Evolutionary conservation across 2,797 vertebrate species (phyloP).

Genomic region (Enteromius radiatus): DNA sequence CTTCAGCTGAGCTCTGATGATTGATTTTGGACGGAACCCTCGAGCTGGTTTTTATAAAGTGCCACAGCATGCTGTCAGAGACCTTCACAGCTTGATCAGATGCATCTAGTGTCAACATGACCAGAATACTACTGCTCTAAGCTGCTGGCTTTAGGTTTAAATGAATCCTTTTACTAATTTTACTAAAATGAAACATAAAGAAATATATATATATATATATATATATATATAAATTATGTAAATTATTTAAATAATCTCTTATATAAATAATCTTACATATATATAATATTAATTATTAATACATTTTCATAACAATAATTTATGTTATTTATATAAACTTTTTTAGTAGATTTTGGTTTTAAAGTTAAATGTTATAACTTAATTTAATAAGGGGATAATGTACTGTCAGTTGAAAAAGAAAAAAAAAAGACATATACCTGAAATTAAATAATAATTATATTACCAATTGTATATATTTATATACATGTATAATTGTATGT

Average conservation of each 20-base stretch:
- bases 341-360: background rate
- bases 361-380: background rate
- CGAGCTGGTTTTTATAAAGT: background rate
- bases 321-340: background rate
- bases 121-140: background rate
- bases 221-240: too few species aligned
- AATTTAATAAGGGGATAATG: background rate
- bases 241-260: too few species aligned
- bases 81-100: constrained; percentile 21
- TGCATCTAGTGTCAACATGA: background rate
- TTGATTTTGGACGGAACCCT: constrained; percentile 15
- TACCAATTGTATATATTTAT: background rate
- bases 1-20: constrained; percentile 3
- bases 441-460: background rate
- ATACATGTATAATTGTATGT: background rate
- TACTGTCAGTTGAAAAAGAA: background rate
- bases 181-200: background rate
- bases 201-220: background rate
- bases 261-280: background rate
- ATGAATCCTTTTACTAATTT: background rate
- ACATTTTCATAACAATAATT: background rate
- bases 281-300: background rate
- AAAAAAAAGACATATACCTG: background rate
- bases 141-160: background rate
- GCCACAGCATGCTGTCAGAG: constrained; percentile 9